Conservation (phyloP, 2,797 vertebrate genomes). For the Sebastolobus alascanus region DNA sequence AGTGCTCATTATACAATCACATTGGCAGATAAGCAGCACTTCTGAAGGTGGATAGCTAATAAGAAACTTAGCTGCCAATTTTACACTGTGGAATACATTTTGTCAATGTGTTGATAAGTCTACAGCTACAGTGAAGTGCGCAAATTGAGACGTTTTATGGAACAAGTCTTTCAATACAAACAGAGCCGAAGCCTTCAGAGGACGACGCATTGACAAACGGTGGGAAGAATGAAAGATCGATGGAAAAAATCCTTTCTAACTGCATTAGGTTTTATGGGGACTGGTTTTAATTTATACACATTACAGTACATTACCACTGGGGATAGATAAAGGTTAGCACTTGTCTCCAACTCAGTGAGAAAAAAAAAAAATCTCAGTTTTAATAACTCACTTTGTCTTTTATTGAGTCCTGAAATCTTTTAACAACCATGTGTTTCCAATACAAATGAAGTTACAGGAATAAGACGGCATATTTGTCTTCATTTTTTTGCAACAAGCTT, state of each 20-base stretch:
- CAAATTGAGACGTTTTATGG: conserved; percentile 21
- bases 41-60: background rate
- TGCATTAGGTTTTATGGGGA: conserved; percentile 29
- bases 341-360: background rate
- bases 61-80: background rate
- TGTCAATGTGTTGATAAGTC: background rate
- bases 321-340: conserved; percentile 13
- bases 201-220: conserved; percentile 22
- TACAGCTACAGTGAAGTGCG: background rate
- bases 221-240: conserved; percentile 26
- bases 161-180: conserved; percentile 19
- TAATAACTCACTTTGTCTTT: background rate
- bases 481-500: background rate
- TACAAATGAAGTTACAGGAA: background rate
- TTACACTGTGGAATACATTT: background rate
- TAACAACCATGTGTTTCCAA: background rate
- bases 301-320: background rate
- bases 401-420: background rate
- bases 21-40: background rate
- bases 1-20: background rate
- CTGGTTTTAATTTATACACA: conserved; percentile 52
- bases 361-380: background rate
- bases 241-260: conserved; percentile 37
- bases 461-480: background rate
- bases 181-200: conserved; percentile 16